These are phyloP conservation scores for Telenomus remus DNA, from an alignment of 1,140 invertebrate species.

Conservation along the genomic window DNA sequence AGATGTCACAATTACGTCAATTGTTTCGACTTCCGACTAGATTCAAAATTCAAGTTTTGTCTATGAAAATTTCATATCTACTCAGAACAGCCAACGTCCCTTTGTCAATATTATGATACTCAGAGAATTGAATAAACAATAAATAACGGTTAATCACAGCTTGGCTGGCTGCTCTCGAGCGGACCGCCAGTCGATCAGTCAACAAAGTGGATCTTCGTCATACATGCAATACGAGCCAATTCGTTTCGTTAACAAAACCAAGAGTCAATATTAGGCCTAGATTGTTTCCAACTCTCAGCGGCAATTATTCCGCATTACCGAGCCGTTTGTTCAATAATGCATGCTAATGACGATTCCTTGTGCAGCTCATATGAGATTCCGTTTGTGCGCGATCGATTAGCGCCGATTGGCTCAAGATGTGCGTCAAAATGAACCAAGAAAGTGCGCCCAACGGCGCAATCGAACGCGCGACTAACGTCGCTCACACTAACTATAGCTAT, in stretches of 20 bases:
- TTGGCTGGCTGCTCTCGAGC: constrained; percentile 27
- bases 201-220: constrained; percentile 44
- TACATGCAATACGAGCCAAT: constrained; percentile 42
- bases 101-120: constrained; percentile 25
- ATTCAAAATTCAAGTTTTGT: too few species aligned
- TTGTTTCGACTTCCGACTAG: too few species aligned
- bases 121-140: constrained; percentile 33
- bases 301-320: constrained; percentile 52
- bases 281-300: constrained; percentile 45
- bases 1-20: too few species aligned
- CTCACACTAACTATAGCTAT: too few species aligned
- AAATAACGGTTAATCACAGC: constrained; percentile 47
- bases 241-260: constrained; percentile 49
- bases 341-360: constrained; percentile 51
- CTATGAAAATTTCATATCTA: too few species aligned
- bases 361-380: constrained; percentile 28
- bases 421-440: constrained; percentile 20
- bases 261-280: constrained; percentile 51
- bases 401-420: constrained; percentile 14
- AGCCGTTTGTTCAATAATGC: constrained; percentile 52
- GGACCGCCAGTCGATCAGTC: constrained; percentile 27
- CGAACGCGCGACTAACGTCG: not conserved
- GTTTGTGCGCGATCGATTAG: constrained; percentile 33
- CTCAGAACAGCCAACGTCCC: not conserved
- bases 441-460: constrained; percentile 11